Conservation (phyloP, 2,888 invertebrate genomes). For the Leptopilina myrica region DNA sequence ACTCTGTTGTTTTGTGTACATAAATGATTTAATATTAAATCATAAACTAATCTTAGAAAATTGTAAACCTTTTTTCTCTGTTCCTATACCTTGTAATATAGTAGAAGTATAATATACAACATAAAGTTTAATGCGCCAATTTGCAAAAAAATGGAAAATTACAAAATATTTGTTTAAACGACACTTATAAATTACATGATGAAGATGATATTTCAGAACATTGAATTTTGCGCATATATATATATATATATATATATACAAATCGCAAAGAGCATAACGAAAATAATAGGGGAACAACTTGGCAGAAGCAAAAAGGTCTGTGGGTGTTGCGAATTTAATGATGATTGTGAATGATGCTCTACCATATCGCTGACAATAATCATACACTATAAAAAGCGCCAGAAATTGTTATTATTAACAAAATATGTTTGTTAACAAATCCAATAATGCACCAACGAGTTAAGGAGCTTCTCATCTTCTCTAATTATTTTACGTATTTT, state of each 20-base stretch:
- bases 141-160: too few relatives aligned
- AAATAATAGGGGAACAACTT: neutral
- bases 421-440: too few relatives aligned
- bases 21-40: too few relatives aligned
- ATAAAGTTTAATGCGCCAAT: too few relatives aligned
- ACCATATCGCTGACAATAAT: neutral
- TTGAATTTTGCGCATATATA: neutral
- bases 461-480: neutral
- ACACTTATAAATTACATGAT: neutral
- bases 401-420: conserved; percentile 19
- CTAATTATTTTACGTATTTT: conserved; percentile 41
- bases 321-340: conserved; percentile 32
- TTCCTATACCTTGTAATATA: too few relatives aligned
- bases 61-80: too few relatives aligned
- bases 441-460: too few relatives aligned
- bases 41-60: too few relatives aligned
- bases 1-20: too few relatives aligned
- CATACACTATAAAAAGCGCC: neutral
- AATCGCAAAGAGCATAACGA: neutral
- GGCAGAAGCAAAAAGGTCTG: conserved; percentile 10
- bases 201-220: neutral
- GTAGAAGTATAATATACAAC: too few relatives aligned
- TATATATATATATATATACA: neutral
- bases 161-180: too few relatives aligned
- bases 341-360: conserved; percentile 20